Evolutionary conservation across 2,113 vertebrate genomes (phyloP).

Genomic region (Rhinichthys klamathensis): DNA sequence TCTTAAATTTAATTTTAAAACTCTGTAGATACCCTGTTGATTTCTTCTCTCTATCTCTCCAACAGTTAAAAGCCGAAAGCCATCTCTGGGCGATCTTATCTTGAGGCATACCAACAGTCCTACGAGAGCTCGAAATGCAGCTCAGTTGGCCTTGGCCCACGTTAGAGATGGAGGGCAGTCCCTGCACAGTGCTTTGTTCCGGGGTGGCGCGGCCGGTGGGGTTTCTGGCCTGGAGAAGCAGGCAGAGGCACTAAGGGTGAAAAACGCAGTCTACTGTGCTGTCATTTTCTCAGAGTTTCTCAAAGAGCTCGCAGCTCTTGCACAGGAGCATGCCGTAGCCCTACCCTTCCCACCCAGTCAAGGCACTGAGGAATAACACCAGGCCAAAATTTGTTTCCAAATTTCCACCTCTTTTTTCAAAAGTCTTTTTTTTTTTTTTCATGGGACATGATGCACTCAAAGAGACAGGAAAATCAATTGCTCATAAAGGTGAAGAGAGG

Average conservation of each 20-base stretch:
- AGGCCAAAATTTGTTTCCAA: not conserved
- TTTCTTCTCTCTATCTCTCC: not conserved
- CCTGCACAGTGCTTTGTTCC: constrained; percentile 80
- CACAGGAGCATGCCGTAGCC: constrained; percentile 91
- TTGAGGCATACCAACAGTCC: constrained; percentile 92
- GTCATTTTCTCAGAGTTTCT: constrained; percentile 96
- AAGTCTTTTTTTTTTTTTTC: not conserved
- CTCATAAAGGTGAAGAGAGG: not conserved
- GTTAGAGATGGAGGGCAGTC: constrained; percentile 84
- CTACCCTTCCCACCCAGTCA: constrained; percentile 85
- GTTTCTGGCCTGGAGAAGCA: constrained; percentile 79
- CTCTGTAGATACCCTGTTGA: not conserved
- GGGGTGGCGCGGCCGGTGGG: constrained; percentile 59
- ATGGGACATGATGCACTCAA: not conserved
- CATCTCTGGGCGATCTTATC: constrained; percentile 90
- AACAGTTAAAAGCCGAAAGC: constrained; percentile 88
- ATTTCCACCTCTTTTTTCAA: constrained; percentile 17
- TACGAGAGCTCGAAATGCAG: constrained; percentile 84
- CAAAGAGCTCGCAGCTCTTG: constrained; percentile 93
- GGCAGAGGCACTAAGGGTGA: constrained; percentile 88
- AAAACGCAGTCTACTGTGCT: constrained; percentile 93
- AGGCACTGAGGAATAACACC: constrained; percentile 77
- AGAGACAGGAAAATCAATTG: not conserved
- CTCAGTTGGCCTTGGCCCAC: constrained; percentile 85
- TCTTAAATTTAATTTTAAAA: not conserved